Conservation (phyloP, 2,113 vertebrate genomes). For the Datnioides undecimradiatus region DNA sequence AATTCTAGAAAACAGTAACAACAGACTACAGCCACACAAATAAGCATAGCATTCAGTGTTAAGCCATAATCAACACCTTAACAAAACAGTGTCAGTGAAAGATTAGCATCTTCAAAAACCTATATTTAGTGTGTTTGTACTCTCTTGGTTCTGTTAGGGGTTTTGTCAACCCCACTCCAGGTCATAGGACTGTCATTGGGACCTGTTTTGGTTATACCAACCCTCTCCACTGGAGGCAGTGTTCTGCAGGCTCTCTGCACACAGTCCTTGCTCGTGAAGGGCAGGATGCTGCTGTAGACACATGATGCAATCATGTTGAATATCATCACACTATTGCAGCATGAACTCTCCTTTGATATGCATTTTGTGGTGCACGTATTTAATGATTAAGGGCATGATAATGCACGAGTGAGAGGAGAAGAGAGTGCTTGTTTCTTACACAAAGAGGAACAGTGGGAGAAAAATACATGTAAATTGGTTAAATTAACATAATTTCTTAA, state of each 20-base stretch:
- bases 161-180: neutral
- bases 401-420: neutral
- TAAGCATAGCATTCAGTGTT: neutral
- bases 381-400: neutral
- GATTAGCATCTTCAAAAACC: neutral
- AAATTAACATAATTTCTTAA: conserved; percentile 4
- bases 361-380: conserved; percentile 14
- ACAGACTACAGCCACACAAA: neutral
- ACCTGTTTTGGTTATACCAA: conserved; percentile 53
- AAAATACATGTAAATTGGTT: neutral
- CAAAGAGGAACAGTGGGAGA: conserved; percentile 11
- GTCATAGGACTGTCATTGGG: neutral
- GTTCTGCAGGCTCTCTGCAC: conserved; percentile 35
- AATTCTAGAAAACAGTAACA: neutral
- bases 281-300: conserved; percentile 37
- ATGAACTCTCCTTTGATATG: conserved; percentile 22
- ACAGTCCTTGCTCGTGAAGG: conserved; percentile 17
- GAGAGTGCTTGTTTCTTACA: neutral
- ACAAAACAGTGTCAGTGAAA: neutral
- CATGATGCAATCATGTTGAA: conserved; percentile 69
- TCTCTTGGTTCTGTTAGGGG: neutral
- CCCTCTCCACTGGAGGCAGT: conserved; percentile 64
- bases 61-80: neutral
- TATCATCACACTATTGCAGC: conserved; percentile 42
- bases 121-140: neutral